Base-by-base conservation (phyloP, 2,888 invertebrate species). In the Ctena decussata region DNA sequence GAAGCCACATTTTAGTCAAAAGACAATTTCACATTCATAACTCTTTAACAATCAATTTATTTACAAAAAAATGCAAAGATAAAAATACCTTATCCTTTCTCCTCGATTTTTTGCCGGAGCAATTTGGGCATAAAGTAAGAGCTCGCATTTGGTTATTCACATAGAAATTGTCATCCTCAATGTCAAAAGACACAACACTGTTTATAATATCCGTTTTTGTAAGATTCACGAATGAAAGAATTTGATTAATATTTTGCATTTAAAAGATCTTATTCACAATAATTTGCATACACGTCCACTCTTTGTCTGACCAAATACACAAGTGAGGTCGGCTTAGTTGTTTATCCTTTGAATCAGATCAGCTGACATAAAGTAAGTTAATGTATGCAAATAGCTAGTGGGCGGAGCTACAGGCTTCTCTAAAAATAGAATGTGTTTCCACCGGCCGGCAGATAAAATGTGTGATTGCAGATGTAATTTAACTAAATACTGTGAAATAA, bases 361-460 rank as follows among this genome's bases (percentile, higher is more conserved):
- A 85, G 85, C 85, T 85, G 85, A 77, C 78, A 75, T 46, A n/a
- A 27, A 44, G 27, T 81, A 41, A 85, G 85, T 85, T 85, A 85
- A 85, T 85, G 71, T 76, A 85, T 85, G 78, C 85, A 85, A 65
- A 35, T 53, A 6, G 75, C 18, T 30, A 65, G 37, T 30, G 37
- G 85, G 85, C 44, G 85, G 85, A 82, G 85, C 73, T 60, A 24
- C 32, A 30, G 11, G 70, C n/a, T n/a, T n/a, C n/a, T 49, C 77
- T 82, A 82, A 39, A 77, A 77, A 77, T 82, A 81, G 76, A 71
- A 24, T 18, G 8, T 3, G 21, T 3, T 15, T 21, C 21, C 21
- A 21, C 46, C 46, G 46, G 46, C 46, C 15, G 15, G 21, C 3
- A n/a, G n/a, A n/a, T n/a, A n/a, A n/a, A n/a, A n/a, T n/a, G n/a